These are phyloP conservation scores for Camponotus floridanus DNA, from an alignment of 1,140 invertebrate genomes.

Conservation along the genomic window DNA sequence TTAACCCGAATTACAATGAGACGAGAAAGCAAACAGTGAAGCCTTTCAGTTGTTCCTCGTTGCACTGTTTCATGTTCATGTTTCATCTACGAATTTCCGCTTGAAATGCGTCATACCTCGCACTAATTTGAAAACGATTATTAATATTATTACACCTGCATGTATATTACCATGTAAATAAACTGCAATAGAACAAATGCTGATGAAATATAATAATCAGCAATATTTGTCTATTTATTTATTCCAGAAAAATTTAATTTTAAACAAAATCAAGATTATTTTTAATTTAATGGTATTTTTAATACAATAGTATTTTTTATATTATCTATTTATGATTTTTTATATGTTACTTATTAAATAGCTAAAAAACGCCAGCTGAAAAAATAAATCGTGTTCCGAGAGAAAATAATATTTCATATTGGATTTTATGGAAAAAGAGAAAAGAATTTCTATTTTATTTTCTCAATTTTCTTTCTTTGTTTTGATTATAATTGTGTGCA, in stretches of 20 bases:
- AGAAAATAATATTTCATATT: background rate
- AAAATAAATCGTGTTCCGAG: too few relatives aligned
- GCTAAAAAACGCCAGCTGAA: background rate
- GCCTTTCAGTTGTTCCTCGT: background rate
- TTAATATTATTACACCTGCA: conserved; percentile 2
- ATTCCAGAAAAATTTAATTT: background rate
- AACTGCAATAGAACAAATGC: background rate
- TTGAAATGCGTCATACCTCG: background rate
- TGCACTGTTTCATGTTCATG: conserved; percentile 4
- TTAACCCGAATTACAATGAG: conserved; percentile 53
- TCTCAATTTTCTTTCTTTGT: background rate
- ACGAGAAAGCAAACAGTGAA: conserved; percentile 6
- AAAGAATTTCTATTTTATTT: background rate
- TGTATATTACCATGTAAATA: background rate
- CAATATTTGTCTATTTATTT: background rate
- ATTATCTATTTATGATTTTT: background rate
- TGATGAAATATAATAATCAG: background rate
- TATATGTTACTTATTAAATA: background rate
- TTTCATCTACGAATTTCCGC: conserved; percentile 15
- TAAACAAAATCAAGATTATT: background rate
- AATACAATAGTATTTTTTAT: background rate
- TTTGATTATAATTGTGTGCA: background rate
- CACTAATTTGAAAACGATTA: conserved; percentile 6
- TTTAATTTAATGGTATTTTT: background rate
- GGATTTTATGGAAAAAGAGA: too few relatives aligned